Evolutionary conservation across 2,888 invertebrate genomes (phyloP).

Genomic region (Notocelia uddmanniana): DNA sequence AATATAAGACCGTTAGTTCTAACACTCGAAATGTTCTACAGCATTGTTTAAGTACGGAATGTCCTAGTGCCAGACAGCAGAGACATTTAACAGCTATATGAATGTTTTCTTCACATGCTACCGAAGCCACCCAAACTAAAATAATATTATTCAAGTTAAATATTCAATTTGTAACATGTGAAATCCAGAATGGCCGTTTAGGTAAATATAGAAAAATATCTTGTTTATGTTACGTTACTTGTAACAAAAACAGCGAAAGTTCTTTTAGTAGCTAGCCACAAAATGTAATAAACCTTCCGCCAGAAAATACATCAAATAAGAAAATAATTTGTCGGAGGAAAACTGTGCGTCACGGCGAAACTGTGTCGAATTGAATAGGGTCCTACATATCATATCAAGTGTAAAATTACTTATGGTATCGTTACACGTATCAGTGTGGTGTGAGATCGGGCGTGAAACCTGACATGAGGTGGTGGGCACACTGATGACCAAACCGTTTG

Average conservation of each 20-base stretch:
- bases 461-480: conserved; percentile 1
- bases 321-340: conserved; percentile 25
- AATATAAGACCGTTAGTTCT: not conserved
- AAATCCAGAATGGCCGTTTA: not conserved
- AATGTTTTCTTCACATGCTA: too few relatives aligned
- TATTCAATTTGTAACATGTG: too few relatives aligned
- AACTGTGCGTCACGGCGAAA: conserved; percentile 40
- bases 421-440: conserved; percentile 23
- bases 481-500: conserved; percentile 1
- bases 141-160: too few relatives aligned
- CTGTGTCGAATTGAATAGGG: conserved; percentile 44
- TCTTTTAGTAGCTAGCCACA: conserved; percentile 4
- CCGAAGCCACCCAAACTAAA: too few relatives aligned
- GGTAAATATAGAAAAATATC: not conserved
- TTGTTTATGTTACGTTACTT: not conserved
- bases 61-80: too few relatives aligned
- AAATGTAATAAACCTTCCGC: conserved; percentile 23
- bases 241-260: conserved; percentile 1
- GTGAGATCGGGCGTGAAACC: conserved; percentile 21
- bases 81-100: too few relatives aligned
- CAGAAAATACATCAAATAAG: conserved; percentile 26
- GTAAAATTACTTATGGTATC: conserved; percentile 45
- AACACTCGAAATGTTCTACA: not conserved
- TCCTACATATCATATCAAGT: conserved; percentile 45
- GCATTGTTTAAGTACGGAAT: not conserved